Evolutionary conservation across 1,140 invertebrate species (phyloP).

Genomic region (Amphibalanus amphitrite): DNA sequence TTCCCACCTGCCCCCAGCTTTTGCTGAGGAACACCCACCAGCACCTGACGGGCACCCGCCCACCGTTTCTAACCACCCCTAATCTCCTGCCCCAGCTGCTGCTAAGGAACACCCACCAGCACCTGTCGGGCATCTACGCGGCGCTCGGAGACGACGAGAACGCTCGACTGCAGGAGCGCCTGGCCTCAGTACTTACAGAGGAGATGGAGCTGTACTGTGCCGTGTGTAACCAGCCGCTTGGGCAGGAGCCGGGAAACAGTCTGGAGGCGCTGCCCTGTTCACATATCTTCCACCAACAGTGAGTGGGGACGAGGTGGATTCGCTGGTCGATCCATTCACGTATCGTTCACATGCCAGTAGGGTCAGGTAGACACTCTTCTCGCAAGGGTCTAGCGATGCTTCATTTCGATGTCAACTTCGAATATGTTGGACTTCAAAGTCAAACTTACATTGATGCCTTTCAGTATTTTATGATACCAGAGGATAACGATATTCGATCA

Average conservation of each 20-base stretch:
- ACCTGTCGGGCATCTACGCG: slow-evolving; percentile 55
- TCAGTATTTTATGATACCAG: too few species aligned
- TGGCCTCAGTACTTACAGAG: slow-evolving; percentile 47
- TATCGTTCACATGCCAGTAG: too few species aligned
- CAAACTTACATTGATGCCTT: too few species aligned
- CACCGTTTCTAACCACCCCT: neutral
- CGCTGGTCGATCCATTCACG: too few species aligned
- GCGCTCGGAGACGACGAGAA: slow-evolving; percentile 62
- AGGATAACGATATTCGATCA: too few species aligned
- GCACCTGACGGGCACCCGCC: too few species aligned
- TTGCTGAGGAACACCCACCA: too few species aligned
- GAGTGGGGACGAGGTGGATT: slow-evolving; percentile 9
- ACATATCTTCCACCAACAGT: slow-evolving; percentile 69
- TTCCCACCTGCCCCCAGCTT: too few species aligned
- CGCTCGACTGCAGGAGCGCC: slow-evolving; percentile 46
- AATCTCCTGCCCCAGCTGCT: slow-evolving; percentile 39
- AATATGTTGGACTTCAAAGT: too few species aligned
- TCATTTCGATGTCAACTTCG: too few species aligned
- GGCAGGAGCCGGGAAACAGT: slow-evolving; percentile 43
- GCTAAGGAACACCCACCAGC: slow-evolving; percentile 51
- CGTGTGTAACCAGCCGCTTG: slow-evolving; percentile 52
- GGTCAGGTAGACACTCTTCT: too few species aligned
- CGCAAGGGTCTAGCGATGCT: too few species aligned
- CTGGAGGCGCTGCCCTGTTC: slow-evolving; percentile 62
- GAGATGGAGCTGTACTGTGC: slow-evolving; percentile 56